Evolutionary conservation across 2,113 vertebrate genomes (phyloP).

Genomic region (Myrmophylax atrothorax): DNA sequence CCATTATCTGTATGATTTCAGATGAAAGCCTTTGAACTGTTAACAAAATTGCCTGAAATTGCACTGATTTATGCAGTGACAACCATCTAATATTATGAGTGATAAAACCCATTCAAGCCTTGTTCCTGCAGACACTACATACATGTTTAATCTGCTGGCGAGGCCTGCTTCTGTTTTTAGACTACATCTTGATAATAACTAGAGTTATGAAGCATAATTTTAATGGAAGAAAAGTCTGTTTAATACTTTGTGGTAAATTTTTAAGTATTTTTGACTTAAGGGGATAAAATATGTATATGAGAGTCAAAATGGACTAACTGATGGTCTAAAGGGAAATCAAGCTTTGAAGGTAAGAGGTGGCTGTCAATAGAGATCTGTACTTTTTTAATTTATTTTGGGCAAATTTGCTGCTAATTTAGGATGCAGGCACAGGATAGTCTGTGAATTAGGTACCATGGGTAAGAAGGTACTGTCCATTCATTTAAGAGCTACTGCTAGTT

Average conservation of each 20-base stretch:
- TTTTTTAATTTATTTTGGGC: neutral
- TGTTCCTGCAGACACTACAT: neutral
- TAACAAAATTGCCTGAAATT: neutral
- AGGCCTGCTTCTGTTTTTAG: neutral
- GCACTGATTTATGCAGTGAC: neutral
- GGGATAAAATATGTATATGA: neutral
- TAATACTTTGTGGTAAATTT: neutral
- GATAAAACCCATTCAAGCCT: neutral
- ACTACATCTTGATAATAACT: neutral
- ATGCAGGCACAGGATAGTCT: neutral
- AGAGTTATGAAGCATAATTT: neutral
- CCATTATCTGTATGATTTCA: neutral
- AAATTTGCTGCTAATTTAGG: neutral
- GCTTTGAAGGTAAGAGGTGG: neutral
- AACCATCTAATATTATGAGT: neutral
- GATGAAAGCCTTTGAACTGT: neutral
- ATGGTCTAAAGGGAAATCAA: slow-evolving; percentile 18
- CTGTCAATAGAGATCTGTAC: neutral
- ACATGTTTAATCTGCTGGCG: neutral
- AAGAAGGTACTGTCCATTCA: neutral
- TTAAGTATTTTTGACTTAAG: neutral
- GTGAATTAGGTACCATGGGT: neutral
- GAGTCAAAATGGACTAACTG: neutral
- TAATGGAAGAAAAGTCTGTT: neutral
- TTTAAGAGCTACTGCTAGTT: neutral